Percentiles rank a stretch among this genome's conserved stretches.
Conservation (phyloP, 1,140 invertebrate genomes). For the Diachasmimorpha longicaudata region DNA sequence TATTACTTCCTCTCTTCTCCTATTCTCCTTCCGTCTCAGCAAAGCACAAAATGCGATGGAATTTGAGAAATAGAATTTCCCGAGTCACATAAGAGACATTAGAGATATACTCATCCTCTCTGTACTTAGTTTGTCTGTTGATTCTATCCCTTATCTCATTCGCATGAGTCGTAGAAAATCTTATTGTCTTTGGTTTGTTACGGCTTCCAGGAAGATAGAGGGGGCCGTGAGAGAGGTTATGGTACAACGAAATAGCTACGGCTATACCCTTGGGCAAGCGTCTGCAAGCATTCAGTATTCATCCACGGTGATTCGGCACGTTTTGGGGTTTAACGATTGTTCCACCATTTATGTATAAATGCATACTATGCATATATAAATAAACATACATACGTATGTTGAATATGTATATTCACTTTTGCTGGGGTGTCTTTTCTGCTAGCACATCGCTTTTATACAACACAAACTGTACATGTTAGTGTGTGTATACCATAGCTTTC, state of each 20-base stretch:
- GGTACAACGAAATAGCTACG: not conserved
- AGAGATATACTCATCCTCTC: not conserved
- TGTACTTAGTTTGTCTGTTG: not conserved
- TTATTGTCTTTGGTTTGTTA: not conserved
- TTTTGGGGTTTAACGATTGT: not conserved
- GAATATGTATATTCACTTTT: not conserved
- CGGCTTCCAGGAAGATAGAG: too few relatives aligned
- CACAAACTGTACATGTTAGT: not conserved
- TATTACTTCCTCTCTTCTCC: too few relatives aligned
- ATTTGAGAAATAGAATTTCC: not conserved
- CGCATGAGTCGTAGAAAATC: not conserved
- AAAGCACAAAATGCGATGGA: not conserved
- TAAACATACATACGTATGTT: not conserved
- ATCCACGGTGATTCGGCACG: not conserved
- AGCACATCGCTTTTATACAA: not conserved
- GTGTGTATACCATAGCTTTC: too few relatives aligned
- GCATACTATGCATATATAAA: not conserved
- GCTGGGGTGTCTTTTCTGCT: not conserved
- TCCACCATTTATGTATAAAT: not conserved
- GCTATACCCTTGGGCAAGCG: not conserved
- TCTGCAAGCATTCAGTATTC: not conserved
- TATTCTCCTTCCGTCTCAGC: too few relatives aligned
- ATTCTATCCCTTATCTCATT: not conserved
- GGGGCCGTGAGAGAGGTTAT: too few relatives aligned
- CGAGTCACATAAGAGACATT: not conserved